A percentile compares a stretch with the other conserved stretches of the same genome.
Conservation (phyloP, 2,888 invertebrate species). For the Listrodromus nycthemerus region DNA sequence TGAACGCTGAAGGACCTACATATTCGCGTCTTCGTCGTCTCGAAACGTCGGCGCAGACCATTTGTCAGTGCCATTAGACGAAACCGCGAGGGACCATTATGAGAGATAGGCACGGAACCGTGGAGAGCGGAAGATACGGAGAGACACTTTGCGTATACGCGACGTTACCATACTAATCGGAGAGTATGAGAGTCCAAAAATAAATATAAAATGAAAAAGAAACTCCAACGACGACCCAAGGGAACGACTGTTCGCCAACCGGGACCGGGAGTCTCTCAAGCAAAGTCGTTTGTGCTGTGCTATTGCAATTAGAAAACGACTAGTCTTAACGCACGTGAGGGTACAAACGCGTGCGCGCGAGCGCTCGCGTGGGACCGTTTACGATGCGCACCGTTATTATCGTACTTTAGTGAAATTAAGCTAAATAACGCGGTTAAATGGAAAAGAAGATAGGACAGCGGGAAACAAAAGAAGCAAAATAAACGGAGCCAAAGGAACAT, state of each 20-base stretch:
- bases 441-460: conserved; percentile 15
- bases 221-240: conserved; percentile 42
- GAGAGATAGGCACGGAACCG: conserved; percentile 45
- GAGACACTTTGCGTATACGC: conserved; percentile 17
- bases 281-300: conserved; percentile 58
- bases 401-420: conserved; percentile 50
- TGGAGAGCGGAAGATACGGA: conserved; percentile 33
- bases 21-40: conserved; percentile 55
- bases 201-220: conserved; percentile 4
- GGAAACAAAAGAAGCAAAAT: conserved; percentile 5
- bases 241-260: conserved; percentile 33
- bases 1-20: conserved; percentile 1
- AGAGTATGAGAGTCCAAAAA: conserved; percentile 23
- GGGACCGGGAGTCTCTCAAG: conserved; percentile 46
- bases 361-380: conserved; percentile 66
- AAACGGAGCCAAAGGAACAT: conserved; percentile 28
- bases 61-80: conserved; percentile 70
- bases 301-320: conserved; percentile 69
- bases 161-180: conserved; percentile 46
- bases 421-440: conserved; percentile 31
- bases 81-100: conserved; percentile 66
- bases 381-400: conserved; percentile 51
- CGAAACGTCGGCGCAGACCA: conserved; percentile 56
- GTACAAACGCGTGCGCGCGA: conserved; percentile 6
- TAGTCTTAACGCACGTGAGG: conserved; percentile 47